Evolutionary conservation across 2,797 vertebrate genomes (phyloP), one percentile per base, ranked within the genome.

Genomic region (Epinephelus malabaricus): DNA sequence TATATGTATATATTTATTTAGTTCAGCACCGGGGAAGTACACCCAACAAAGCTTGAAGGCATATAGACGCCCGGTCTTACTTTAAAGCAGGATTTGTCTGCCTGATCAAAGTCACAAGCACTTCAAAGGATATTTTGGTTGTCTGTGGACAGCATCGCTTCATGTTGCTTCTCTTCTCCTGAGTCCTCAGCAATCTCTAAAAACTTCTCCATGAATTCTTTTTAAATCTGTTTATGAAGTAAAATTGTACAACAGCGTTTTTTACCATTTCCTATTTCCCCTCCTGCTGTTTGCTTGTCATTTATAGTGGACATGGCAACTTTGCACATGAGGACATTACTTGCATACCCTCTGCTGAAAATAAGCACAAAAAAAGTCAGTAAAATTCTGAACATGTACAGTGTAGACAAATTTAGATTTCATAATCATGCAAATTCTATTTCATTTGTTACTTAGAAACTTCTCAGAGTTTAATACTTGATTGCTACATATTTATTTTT

Each of bases 61-160:
- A 81, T 68, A 78, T 68, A 78, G 84, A 79, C 62, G 73, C 76
- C 66, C 43, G 34, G 77, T 75, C 66, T 69, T 67, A 49, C 84
- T 88, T 81, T 89, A 85, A 84, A 88, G 85, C 69, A 49, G 86
- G 84, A 94, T 91, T 94, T 92, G 82, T 93, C 90, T 85, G 84
- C 54, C 69, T 90, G 89, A 94, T 92, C 86, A 94, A 92, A 93
- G 88, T 89, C 86, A 78, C 79, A 67, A 81, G 73, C 63, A 88
- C 89, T 88, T 92, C 87, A 90, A 90, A 92, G 87, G 12, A 75
- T 82, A 82, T 72, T 84, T 79, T 40, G 40, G 72, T 86, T 88
- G 70, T 91, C 81, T 83, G 71, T 83, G 85, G 89, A 90, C 84
- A 82, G 79, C 73, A 82, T 80, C 67, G 13, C 80, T 75, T 81